These are phyloP conservation scores for Nemapogon koenigi DNA, from an alignment of 2,888 invertebrate genomes.

Conservation along the genomic window DNA sequence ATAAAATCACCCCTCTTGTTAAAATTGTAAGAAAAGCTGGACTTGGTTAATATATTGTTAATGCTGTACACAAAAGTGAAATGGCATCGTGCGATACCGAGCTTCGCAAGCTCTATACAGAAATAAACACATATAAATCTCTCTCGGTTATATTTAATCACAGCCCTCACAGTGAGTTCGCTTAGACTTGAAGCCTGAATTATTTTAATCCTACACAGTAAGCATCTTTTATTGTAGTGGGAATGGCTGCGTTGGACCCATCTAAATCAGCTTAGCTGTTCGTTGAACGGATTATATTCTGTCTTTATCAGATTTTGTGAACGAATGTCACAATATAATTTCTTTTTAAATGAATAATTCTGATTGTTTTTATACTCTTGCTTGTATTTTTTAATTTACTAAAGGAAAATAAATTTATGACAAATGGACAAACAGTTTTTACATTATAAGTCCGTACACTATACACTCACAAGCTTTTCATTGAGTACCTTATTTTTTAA, in stretches of 20 bases:
- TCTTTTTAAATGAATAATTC: too few species aligned
- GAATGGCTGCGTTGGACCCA: constrained; percentile 36
- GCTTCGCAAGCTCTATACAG: constrained; percentile 18
- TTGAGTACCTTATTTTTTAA: too few species aligned
- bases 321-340: too few species aligned
- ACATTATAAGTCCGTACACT: too few species aligned
- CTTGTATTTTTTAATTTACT: too few species aligned
- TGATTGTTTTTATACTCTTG: too few species aligned
- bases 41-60: constrained; percentile 10
- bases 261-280: constrained; percentile 52
- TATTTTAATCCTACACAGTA: constrained; percentile 45
- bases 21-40: constrained; percentile 6
- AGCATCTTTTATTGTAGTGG: constrained; percentile 42
- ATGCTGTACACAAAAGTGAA: constrained; percentile 8
- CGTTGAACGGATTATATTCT: constrained; percentile 16
- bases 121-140: constrained; percentile 62
- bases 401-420: too few species aligned
- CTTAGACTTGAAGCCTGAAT: constrained; percentile 47
- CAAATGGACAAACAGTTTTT: too few species aligned
- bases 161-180: constrained; percentile 38
- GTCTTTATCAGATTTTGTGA: too few species aligned
- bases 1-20: too few species aligned
- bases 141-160: constrained; percentile 55
- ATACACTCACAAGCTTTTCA: too few species aligned
- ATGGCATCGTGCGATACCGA: constrained; percentile 9